Base-by-base conservation (phyloP, 2,113 vertebrate genomes). In the Microtus richardsoni region DNA sequence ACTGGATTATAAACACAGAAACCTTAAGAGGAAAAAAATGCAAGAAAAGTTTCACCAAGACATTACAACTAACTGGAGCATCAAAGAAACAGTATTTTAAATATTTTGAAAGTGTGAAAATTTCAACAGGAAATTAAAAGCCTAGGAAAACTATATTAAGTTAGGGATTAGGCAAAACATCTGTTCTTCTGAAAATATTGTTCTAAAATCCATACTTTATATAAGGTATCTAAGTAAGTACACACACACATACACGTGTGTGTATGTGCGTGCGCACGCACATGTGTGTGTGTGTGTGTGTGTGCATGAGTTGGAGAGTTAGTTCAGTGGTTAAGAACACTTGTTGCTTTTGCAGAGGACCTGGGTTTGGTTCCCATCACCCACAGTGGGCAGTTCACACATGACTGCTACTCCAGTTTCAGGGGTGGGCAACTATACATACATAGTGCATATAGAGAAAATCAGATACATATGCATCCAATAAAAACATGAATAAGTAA, bases 81-180 rank as follows among this genome's bases (percentile, higher is more conserved):
- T 52, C 30, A 93, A 85, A 93, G 58, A 94, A 95, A 85, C 19
- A 92, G 4, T 84, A 83, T 90, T 93, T 58, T 87, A 28, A 92
- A 44, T 78, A 93, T 80, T 90, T 64, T 62, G 13, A 75, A 93
- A 85, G 71, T 47, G 4, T 68, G n/a, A 70, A 88, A 80, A 74
- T 33, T 88, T 54, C 49, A 70, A 74, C 1, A 73, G n/a, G 16
- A 93, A 91, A 93, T 93, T 93, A 79, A 91, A 95, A 92, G 47
- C 39, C 33, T 89, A 36, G 39, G 30, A 11, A 91, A 94, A 71
- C 77, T 54, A 17, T 80, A 90, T 83, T 91, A 92, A 86, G 60
- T 28, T 71, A 64, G 22, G 13, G 36, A 74, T 71, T 64, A 68
- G 24, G 28, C 52, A 17, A 80, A 90, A 60, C 80, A 58, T 39